Base-by-base conservation (phyloP, 64 coral and sea anemone genomes). In the Montipora cactus region DNA sequence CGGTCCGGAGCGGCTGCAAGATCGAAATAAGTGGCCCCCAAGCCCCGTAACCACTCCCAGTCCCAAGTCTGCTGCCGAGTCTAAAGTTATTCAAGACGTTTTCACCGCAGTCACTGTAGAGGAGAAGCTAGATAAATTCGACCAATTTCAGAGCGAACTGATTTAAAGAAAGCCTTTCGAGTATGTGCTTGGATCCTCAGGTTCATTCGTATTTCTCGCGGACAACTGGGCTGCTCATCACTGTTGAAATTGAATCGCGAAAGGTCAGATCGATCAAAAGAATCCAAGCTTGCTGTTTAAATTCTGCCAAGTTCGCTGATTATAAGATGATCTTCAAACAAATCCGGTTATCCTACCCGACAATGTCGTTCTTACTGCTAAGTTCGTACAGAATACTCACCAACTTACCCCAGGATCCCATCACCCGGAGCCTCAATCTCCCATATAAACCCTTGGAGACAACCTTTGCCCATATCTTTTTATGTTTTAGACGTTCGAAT, bases 121-220 rank as follows among this genome's bases (percentile, higher is more conserved):
- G 9, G 13, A 22, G 12, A 59, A 81, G 0, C 1, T 8, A 67
- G 52, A 94, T 23, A 66, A 80, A 8, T 88, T 89, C 12, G 87
- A 89, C 19, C 64, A 66, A 4, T 12, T 94, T 0, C 77, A 0
- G 68, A 89, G 5, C 5, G 28, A 22, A 21, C 77, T 70, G 87
- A 77, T 70, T 74, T 94, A 45, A 61, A 15, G 15, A 94, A 83
- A 81, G 87, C 47, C 75, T 22, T 89, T 20, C 72, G 66, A 19
- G 53, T 89, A 47, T 58, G 92, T 47, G 86, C 86, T 8, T 89
- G 64, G 92, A 28, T 89, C 3, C 18, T 21, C 22, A 82, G 92
- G 14, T 89, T 89, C 37, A 10, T 55, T 12, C n/a, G 18, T 45
- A 89, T 89, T 75, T 89, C 61, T 37, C 84, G 85, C 50, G 3